Evolutionary conservation across 2,797 vertebrate genomes (phyloP).

Genomic region (Tolypeutes matacus): DNA sequence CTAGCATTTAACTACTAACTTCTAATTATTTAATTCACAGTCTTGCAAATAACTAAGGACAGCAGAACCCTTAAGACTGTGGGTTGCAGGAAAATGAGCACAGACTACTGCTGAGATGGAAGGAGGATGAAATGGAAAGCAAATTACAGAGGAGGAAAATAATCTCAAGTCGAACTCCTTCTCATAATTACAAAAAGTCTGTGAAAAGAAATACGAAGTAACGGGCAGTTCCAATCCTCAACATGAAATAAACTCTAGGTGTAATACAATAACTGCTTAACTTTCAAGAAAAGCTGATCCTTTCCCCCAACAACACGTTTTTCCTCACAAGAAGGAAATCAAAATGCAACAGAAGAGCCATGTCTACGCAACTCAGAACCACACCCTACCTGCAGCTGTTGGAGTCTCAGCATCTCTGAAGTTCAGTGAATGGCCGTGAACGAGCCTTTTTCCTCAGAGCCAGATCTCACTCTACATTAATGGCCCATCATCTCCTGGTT

Average conservation of each 20-base stretch:
- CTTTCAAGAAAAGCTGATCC: neutral
- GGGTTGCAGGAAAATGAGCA: neutral
- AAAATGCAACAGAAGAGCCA: neutral
- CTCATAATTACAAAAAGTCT: slow-evolving; percentile 24
- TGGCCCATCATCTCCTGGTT: accelerated
- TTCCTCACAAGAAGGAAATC: slow-evolving; percentile 38
- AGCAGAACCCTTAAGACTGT: neutral
- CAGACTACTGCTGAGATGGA: neutral
- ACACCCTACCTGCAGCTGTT: neutral
- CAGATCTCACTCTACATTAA: neutral
- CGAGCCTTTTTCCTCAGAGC: neutral
- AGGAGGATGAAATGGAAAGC: slow-evolving; percentile 9
- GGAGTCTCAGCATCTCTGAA: slow-evolving; percentile 15
- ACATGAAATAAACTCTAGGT: slow-evolving; percentile 24
- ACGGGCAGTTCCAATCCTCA: neutral
- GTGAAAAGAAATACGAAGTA: slow-evolving; percentile 1
- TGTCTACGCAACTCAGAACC: slow-evolving; percentile 16
- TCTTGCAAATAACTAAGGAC: neutral
- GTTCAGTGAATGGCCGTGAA: slow-evolving; percentile 14
- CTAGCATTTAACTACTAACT: slow-evolving; percentile 38
- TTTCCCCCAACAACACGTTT: neutral
- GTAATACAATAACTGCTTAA: slow-evolving; percentile 31
- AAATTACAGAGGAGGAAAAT: slow-evolving; percentile 15
- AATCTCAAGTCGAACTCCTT: slow-evolving; percentile 6
- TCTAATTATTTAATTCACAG: slow-evolving; percentile 33